phyloP scores from a whole-genome alignment of 2,888 invertebrate species.

The Thyatira batis region DNA sequence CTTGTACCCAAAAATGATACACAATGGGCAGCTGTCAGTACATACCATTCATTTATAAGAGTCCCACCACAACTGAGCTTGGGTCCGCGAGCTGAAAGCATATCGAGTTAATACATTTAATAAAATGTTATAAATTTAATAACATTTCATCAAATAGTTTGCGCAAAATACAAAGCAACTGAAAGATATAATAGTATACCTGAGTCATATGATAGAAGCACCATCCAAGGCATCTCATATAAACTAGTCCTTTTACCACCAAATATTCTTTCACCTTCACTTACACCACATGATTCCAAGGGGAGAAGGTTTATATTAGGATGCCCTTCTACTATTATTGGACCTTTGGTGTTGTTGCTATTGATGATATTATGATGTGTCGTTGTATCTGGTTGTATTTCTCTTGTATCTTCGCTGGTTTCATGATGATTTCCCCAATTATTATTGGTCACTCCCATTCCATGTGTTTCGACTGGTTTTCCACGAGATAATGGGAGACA shows the following conservation, averaged over 20 bases:
- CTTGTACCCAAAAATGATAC: conserved; percentile 73
- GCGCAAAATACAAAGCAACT: too few relatives aligned
- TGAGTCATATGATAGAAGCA: conserved; percentile 84
- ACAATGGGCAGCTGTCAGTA: conserved; percentile 84
- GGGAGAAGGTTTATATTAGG: conserved; percentile 57
- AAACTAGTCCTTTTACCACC: conserved; percentile 84
- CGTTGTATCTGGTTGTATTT: background rate
- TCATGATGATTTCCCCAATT: background rate
- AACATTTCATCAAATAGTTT: too few relatives aligned
- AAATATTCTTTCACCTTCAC: conserved; percentile 80
- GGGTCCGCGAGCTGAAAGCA: conserved; percentile 42
- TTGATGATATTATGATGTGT: background rate
- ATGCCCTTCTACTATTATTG: conserved; percentile 46
- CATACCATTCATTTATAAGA: conserved; percentile 77
- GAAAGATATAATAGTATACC: conserved; percentile 37
- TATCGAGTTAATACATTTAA: background rate
- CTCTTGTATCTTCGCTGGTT: background rate
- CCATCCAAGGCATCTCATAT: conserved; percentile 90
- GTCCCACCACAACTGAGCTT: conserved; percentile 77
- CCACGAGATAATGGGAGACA: conserved; percentile 23
- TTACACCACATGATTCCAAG: conserved; percentile 77
- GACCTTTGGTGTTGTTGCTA: conserved; percentile 13
- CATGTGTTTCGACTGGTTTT: conserved; percentile 1
- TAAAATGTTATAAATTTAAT: too few relatives aligned
- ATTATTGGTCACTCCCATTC: background rate